phyloP scores from a whole-genome alignment of 2,888 invertebrate genomes.

The Polydrusus pterygomalis region DNA sequence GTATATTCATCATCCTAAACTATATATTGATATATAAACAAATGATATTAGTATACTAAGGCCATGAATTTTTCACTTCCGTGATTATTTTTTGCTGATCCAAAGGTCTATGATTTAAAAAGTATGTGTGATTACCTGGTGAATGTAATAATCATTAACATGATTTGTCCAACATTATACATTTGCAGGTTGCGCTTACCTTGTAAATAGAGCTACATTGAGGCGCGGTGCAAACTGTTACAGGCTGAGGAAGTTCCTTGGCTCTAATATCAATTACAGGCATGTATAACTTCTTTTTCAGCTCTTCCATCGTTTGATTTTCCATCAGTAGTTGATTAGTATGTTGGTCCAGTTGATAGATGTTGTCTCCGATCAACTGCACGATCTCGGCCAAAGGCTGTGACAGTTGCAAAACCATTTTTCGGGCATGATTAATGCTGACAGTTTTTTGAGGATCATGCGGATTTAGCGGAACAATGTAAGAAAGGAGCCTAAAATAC shows the following conservation, averaged over 20 bases:
- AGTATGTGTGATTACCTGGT: too few relatives aligned
- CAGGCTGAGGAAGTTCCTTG: slow-evolving; percentile 62
- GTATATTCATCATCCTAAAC: too few relatives aligned
- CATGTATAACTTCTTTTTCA: slow-evolving; percentile 64
- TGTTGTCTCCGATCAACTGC: slow-evolving; percentile 65
- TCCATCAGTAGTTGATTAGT: slow-evolving; percentile 56
- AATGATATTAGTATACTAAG: too few relatives aligned
- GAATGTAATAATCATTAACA: too few relatives aligned
- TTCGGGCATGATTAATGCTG: slow-evolving; percentile 66
- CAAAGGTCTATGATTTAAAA: too few relatives aligned
- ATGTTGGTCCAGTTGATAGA: slow-evolving; percentile 63
- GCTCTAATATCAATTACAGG: slow-evolving; percentile 63
- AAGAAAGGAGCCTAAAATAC: slow-evolving; percentile 60
- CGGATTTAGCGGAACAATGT: slow-evolving; percentile 63
- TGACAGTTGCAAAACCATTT: slow-evolving; percentile 64
- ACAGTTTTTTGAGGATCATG: slow-evolving; percentile 65
- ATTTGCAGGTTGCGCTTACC: slow-evolving; percentile 47
- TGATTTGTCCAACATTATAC: too few relatives aligned
- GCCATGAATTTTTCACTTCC: too few relatives aligned
- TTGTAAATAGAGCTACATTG: slow-evolving; percentile 62
- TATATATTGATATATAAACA: too few relatives aligned
- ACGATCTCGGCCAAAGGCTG: slow-evolving; percentile 67
- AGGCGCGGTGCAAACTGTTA: slow-evolving; percentile 63
- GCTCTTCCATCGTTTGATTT: slow-evolving; percentile 59
- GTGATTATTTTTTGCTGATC: too few relatives aligned